Base-by-base conservation (phyloP, 2,888 invertebrate genomes). In the Bhutanitis thaidina region DNA sequence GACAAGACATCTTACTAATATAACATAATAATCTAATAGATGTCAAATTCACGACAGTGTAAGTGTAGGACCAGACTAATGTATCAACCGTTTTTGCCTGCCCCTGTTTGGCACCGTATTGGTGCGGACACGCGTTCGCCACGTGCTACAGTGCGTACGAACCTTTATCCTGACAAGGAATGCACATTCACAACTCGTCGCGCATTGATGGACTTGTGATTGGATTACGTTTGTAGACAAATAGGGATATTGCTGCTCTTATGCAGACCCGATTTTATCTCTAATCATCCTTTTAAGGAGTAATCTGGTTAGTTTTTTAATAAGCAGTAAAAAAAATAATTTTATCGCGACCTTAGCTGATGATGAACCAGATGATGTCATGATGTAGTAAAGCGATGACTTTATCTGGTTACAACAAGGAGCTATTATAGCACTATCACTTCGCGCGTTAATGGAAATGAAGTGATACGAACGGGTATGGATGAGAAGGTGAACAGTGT, bases 181-280 rank as follows among this genome's bases (percentile, higher is more conserved):
- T 87, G 87, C 84, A 66, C 83, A 77, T 86, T 80, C 83, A 82
- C 83, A 77, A 72, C 74, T 78, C 79, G 63, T 68, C 80, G 77
- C 74, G 68, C 75, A 67, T 59, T 71, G 71, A 79, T 70, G 74
- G 74, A 71, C 69, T 61, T 10, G n/a, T 80, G 77, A 88, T 82
- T 81, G 85, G 83, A 86, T 87, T 87, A 83, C 65, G 56, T 59
- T 59, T 64, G 62, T 34, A 32, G 43, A 43, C 37, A 43, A 38
- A 38, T 32, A 66, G 55, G 55, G 52, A 47, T 44, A 40, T 29
- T 32, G 44, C 27, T 27, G n/a, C 49, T 37, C 45, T 44, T 25
- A 9, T 34, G 15, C 27, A 44, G 34, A 38, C 25, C 53, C 44
- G 29, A 47, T 47, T 52, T 51, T 54, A 45, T 47, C 45, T 47